Evolutionary conservation across 1,140 invertebrate species (phyloP).

Genomic region (Caenorhabditis tropicalis): DNA sequence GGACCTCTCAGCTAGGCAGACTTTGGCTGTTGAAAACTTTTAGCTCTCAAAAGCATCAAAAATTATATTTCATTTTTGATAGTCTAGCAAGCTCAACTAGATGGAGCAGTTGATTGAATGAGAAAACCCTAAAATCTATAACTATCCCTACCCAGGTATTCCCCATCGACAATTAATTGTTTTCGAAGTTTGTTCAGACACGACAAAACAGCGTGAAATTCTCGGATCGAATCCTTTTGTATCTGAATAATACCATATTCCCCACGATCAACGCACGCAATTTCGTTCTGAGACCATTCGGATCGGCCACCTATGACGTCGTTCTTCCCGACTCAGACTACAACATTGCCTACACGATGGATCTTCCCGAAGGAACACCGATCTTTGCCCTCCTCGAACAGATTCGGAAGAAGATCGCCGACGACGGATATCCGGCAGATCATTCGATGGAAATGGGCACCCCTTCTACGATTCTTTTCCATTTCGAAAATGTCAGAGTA

Average conservation of each 20-base stretch:
- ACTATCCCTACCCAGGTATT: no score
- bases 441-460: slow-evolving; percentile 32
- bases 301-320: neutral
- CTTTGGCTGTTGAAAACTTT: no score
- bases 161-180: no score
- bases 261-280: no score
- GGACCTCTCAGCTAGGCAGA: no score
- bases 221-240: neutral
- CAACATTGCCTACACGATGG: slow-evolving; percentile 5
- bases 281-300: neutral
- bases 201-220: neutral
- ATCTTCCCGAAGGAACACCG: neutral
- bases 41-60: no score
- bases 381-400: neutral
- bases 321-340: neutral
- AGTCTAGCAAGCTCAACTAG: no score
- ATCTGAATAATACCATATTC: neutral
- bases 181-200: neutral
- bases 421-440: slow-evolving; percentile 29
- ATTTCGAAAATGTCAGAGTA: neutral
- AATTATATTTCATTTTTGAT: no score
- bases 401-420: neutral
- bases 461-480: neutral
- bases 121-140: no score
- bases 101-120: no score